Evolutionary conservation across 2,888 invertebrate species (phyloP).

Genomic region (Dromius quadrimaculatus): DNA sequence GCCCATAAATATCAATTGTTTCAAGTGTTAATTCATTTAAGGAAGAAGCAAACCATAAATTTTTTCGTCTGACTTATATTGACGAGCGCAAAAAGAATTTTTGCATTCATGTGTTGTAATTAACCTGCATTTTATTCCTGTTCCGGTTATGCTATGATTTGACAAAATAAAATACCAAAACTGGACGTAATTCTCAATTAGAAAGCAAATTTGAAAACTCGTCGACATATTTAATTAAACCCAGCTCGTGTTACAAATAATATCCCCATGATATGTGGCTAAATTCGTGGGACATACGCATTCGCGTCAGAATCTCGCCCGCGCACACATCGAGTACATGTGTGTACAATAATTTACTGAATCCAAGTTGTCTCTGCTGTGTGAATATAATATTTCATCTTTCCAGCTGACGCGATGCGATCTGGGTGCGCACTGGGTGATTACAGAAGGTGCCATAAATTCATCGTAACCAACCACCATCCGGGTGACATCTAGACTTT

Average conservation of each 20-base stretch:
- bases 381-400: constrained; percentile 43
- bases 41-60: no score
- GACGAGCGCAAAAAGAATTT: no score
- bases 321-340: constrained; percentile 7
- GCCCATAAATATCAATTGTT: constrained; percentile 25
- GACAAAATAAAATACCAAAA: no score
- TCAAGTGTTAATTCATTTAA: no score
- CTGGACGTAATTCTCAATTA: no score
- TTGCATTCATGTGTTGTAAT: no score
- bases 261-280: not conserved
- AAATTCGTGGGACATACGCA: not conserved
- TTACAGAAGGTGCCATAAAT: constrained; percentile 41
- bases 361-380: constrained; percentile 37
- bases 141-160: no score
- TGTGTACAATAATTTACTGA: constrained; percentile 40
- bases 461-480: constrained; percentile 34
- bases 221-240: no score
- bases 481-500: not conserved
- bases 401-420: constrained; percentile 34
- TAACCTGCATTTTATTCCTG: no score
- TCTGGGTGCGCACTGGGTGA: constrained; percentile 33
- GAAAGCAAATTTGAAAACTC: no score
- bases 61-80: no score
- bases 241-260: no score
- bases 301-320: not conserved